These are phyloP conservation scores for Sphaerophoria taeniata DNA, from an alignment of 2,888 invertebrate species.

Conservation along the genomic window DNA sequence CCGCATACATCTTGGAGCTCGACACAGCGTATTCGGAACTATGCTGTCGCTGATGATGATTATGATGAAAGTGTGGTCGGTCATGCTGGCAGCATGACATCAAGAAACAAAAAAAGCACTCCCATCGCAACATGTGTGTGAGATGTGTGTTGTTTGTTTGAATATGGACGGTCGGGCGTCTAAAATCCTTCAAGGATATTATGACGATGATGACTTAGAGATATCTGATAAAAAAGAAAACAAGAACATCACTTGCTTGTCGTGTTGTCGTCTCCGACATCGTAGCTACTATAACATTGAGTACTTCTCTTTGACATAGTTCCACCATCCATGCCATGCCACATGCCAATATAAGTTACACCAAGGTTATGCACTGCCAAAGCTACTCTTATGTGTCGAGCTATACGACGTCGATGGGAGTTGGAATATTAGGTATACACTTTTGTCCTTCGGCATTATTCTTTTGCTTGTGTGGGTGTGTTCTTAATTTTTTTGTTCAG, in stretches of 20 bases:
- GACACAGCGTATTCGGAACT: neutral
- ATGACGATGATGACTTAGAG: conserved; percentile 62
- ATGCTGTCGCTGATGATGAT: neutral
- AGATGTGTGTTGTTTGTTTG: neutral
- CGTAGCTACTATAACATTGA: conserved; percentile 3
- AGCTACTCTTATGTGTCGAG: neutral
- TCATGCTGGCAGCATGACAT: conserved; percentile 43
- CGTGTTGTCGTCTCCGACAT: no score
- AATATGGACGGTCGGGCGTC: conserved; percentile 12
- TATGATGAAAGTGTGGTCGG: conserved; percentile 51
- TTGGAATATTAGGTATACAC: conserved; percentile 28
- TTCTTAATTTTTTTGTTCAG: conserved; percentile 35
- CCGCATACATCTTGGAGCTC: neutral
- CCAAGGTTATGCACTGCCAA: conserved; percentile 62
- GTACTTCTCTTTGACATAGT: conserved; percentile 57
- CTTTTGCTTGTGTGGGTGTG: conserved; percentile 34
- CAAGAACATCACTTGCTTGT: conserved; percentile 38
- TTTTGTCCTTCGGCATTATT: conserved; percentile 63
- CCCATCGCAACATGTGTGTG: neutral
- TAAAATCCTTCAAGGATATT: conserved; percentile 61
- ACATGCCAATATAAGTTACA: conserved; percentile 66
- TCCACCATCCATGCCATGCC: conserved; percentile 43
- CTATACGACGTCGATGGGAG: conserved; percentile 8
- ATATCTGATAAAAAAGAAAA: conserved; percentile 52
- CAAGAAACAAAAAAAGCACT: conserved; percentile 6